A percentile compares a stretch with the other conserved stretches of the same genome.
phyloP scores from a whole-genome alignment of 2,888 invertebrate genomes.

The Yponomeuta plumbellus region DNA sequence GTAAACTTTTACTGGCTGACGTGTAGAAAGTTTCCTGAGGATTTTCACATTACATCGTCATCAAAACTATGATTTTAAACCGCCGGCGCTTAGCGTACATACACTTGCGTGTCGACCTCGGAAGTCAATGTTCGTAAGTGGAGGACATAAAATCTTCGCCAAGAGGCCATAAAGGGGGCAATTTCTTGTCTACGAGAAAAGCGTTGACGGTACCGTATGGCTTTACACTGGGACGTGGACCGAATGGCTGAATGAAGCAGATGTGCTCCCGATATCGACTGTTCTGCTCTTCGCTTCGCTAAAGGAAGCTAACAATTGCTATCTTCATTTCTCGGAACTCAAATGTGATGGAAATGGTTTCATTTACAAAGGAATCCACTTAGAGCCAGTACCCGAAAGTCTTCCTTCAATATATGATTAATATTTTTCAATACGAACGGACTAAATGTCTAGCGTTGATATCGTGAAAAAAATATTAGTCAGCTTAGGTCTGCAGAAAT shows the following conservation, averaged over 20 bases:
- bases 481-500: too few relatives aligned
- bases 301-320: not conserved
- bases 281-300: slow-evolving; percentile 13
- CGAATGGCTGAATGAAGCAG: slow-evolving; percentile 38
- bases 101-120: slow-evolving; percentile 49
- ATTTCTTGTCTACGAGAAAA: slow-evolving; percentile 58
- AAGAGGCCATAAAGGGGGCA: slow-evolving; percentile 58
- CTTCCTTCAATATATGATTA: too few relatives aligned
- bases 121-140: slow-evolving; percentile 62
- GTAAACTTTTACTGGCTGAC: not conserved
- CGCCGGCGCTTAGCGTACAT: slow-evolving; percentile 45
- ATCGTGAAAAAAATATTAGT: too few relatives aligned
- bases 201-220: slow-evolving; percentile 42
- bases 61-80: slow-evolving; percentile 1
- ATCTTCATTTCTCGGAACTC: not conserved
- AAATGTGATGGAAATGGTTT: too few relatives aligned
- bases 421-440: too few relatives aligned
- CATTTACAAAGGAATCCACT: too few relatives aligned
- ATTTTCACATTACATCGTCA: not conserved
- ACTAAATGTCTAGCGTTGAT: too few relatives aligned
- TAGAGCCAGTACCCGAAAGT: too few relatives aligned
- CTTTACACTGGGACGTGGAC: slow-evolving; percentile 48
- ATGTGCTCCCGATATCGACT: slow-evolving; percentile 22
- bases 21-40: not conserved
- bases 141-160: slow-evolving; percentile 58